Conservation (phyloP, 2,113 vertebrate genomes). For the Raja brachyura region DNA sequence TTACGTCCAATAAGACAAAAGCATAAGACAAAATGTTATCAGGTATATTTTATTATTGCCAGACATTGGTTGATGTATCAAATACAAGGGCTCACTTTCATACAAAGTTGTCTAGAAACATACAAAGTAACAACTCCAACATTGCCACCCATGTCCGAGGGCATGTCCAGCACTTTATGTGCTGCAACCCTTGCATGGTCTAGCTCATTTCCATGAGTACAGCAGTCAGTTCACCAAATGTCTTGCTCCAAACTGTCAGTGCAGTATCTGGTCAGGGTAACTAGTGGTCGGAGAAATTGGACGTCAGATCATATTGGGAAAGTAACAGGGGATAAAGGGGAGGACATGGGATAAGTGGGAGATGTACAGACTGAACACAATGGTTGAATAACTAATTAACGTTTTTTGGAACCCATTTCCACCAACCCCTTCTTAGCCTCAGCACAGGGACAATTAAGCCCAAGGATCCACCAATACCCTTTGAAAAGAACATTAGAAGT, state of each 20-base stretch:
- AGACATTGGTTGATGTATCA: slow-evolving; percentile 56
- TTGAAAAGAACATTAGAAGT: neutral
- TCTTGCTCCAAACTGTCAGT: slow-evolving; percentile 28
- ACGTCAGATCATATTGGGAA: slow-evolving; percentile 38
- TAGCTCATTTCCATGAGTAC: neutral
- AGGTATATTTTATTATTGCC: slow-evolving; percentile 58
- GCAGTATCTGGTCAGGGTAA: slow-evolving; percentile 39
- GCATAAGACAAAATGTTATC: slow-evolving; percentile 43
- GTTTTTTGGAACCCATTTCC: neutral
- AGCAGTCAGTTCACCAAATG: slow-evolving; percentile 39
- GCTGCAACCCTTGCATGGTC: neutral
- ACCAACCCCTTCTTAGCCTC: neutral
- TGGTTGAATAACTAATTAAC: neutral
- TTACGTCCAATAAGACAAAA: neutral
- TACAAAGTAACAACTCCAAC: slow-evolving; percentile 50
- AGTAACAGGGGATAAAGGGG: neutral
- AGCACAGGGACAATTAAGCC: neutral
- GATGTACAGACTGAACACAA: neutral
- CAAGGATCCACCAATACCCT: neutral
- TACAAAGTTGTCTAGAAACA: slow-evolving; percentile 61
- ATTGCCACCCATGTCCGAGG: slow-evolving; percentile 33
- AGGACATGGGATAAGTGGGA: neutral
- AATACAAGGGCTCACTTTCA: slow-evolving; percentile 50
- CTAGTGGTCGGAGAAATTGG: neutral
- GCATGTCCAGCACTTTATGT: neutral